phyloP scores from a whole-genome alignment of 2,888 invertebrate species.

The Linnaemya tessellans region DNA sequence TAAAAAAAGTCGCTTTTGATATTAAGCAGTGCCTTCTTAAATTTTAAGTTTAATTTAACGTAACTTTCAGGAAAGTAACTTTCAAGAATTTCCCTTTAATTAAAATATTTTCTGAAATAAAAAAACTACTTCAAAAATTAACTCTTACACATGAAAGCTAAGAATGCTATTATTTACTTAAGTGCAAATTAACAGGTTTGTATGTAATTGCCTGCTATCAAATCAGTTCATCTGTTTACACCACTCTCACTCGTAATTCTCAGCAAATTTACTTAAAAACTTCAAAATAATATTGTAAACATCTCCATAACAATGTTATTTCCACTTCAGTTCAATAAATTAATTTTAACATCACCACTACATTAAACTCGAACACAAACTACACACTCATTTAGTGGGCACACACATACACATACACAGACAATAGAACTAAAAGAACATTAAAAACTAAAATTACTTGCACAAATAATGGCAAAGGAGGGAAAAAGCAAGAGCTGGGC shows the following conservation, averaged over 20 bases:
- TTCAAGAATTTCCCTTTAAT: too few species aligned
- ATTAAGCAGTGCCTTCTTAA: too few species aligned
- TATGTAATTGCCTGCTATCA: not conserved
- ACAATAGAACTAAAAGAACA: conserved; percentile 26
- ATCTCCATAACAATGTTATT: conserved; percentile 65
- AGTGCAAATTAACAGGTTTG: not conserved
- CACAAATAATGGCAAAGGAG: not conserved
- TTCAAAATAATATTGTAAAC: conserved; percentile 50
- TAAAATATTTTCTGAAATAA: too few species aligned
- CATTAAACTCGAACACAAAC: conserved; percentile 46
- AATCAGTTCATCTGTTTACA: not conserved
- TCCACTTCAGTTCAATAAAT: conserved; percentile 73
- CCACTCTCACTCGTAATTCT: not conserved
- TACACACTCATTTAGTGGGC: conserved; percentile 14
- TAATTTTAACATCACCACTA: conserved; percentile 69
- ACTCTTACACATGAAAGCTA: not conserved
- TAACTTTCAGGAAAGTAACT: too few species aligned
- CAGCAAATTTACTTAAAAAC: conserved; percentile 19
- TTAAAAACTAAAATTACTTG: conserved; percentile 54
- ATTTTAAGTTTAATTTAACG: too few species aligned
- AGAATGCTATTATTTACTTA: not conserved
- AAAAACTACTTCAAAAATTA: not conserved
- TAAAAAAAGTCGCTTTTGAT: too few species aligned
- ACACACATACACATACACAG: not conserved
- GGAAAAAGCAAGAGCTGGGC: not conserved